Evolutionary conservation across 2,797 vertebrate species (phyloP), one percentile per base, ranked within the genome.

Genomic region (Hydrocynus forskahlii): DNA sequence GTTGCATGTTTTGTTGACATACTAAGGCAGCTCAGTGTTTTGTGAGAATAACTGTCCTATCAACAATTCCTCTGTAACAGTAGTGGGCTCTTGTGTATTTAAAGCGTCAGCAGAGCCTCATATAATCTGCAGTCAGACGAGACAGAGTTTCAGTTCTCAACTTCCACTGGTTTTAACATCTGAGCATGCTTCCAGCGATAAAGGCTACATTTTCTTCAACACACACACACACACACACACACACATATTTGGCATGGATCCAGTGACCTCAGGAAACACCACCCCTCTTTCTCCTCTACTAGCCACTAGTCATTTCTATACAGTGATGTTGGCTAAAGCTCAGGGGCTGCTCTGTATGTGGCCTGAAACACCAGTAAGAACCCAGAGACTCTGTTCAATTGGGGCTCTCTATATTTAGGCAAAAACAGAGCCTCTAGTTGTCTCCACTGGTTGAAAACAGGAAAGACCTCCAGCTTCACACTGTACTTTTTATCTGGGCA

Each of bases 261-360:
- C 85, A 57, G 4, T 92, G 90, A 92, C 87, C 89, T 82, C 66
- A 84, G 83, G 67, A 76, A 77, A 84, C 29, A 75, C 87, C 88
- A 77, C 80, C 85, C 86, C 84, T 25, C 35, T 43, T 67, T 43
- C 84, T 55, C 63, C 78, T 60, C 43, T 38, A 68, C 60, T 75
- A 72, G 64, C 59, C 75, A 25, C 62, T 19, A 40, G 50, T 57
- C 66, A 48, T 21, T 75, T 83, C 81, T 86, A 81, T 79, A 78
- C 82, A 79, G 29, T 87, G 86, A 89, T 85, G 90, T 76, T 82
- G 80, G 76, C 81, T 87, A 83, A 45, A 7, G 79, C 80, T 88
- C 84, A 75, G 81, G 29, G 70, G 82, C 79, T 89, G 83, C 85
- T 79, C 89, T 89, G 88, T 89, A 87, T 91, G 89, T 88, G 86